Percentiles rank a stretch among this genome's conserved stretches.
Conservation (phyloP, 1,140 invertebrate species). For the Cataglyphis hispanica region DNA sequence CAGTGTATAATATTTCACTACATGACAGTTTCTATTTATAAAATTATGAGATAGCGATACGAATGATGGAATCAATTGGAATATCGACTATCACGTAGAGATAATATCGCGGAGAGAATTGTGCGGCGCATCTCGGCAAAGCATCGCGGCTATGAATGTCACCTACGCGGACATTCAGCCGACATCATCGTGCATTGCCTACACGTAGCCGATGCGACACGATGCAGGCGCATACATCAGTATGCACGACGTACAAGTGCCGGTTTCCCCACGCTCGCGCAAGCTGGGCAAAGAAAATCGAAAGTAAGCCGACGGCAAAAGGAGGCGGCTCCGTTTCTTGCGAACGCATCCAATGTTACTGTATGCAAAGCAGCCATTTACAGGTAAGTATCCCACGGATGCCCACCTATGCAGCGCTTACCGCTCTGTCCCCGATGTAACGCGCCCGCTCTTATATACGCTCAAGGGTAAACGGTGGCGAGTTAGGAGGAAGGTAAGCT, state of each 20-base stretch:
- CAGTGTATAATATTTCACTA: background rate
- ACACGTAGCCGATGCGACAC: slow-evolving; percentile 40
- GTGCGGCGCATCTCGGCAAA: background rate
- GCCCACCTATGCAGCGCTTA: slow-evolving; percentile 48
- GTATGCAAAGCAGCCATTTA: slow-evolving; percentile 79
- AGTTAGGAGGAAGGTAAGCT: slow-evolving; percentile 20
- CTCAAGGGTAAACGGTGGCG: slow-evolving; percentile 61
- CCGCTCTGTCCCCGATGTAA: slow-evolving; percentile 32
- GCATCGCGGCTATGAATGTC: slow-evolving; percentile 4
- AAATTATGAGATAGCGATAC: background rate
- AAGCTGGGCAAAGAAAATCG: slow-evolving; percentile 76
- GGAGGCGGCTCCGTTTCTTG: slow-evolving; percentile 70
- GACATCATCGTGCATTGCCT: slow-evolving; percentile 52
- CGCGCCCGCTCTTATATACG: background rate
- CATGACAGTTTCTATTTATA: background rate
- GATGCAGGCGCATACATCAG: slow-evolving; percentile 63
- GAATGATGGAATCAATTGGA: background rate
- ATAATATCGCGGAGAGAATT: background rate
- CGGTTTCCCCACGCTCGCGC: slow-evolving; percentile 37
- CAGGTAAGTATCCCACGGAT: slow-evolving; percentile 66
- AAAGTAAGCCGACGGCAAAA: slow-evolving; percentile 77
- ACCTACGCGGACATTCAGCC: background rate
- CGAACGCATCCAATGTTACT: slow-evolving; percentile 71
- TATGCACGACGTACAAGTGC: slow-evolving; percentile 66
- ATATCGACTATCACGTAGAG: background rate